Conservation (phyloP, 2,113 vertebrate genomes). For the Laticauda colubrina region DNA sequence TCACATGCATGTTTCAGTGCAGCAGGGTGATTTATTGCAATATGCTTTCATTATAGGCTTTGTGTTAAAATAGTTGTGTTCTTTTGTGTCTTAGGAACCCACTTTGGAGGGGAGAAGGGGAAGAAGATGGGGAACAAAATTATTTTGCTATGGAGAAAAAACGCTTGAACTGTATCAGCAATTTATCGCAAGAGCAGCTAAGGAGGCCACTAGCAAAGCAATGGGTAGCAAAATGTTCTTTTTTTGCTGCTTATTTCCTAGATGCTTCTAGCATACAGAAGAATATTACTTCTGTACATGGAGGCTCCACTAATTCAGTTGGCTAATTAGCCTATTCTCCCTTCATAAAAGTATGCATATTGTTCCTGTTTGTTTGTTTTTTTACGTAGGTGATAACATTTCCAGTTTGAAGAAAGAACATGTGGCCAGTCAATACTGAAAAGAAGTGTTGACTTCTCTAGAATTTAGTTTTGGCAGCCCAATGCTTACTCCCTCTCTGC, state of each 20-base stretch:
- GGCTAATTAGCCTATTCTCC: background rate
- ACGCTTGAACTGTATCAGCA: background rate
- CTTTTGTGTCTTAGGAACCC: background rate
- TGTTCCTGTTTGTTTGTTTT: background rate
- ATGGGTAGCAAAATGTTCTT: too few relatives aligned
- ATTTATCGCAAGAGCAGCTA: background rate
- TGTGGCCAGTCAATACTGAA: too few relatives aligned
- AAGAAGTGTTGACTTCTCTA: background rate
- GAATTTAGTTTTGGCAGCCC: background rate
- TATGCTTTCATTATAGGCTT: constrained; percentile 24
- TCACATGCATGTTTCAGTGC: background rate
- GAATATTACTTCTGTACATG: background rate
- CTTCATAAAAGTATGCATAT: background rate
- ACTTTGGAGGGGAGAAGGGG: background rate
- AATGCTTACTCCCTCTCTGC: background rate
- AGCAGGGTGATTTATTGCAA: constrained; percentile 19
- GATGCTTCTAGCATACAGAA: background rate
- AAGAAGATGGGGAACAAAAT: background rate
- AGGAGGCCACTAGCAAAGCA: background rate
- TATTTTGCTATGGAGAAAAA: background rate
- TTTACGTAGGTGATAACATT: background rate
- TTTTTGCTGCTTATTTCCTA: background rate
- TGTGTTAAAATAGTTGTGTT: background rate
- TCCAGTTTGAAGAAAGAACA: background rate
- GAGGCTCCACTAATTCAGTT: background rate